These are phyloP conservation scores for Puntigrus tetrazona DNA, from an alignment of 2,113 vertebrate species.

Conservation along the genomic window DNA sequence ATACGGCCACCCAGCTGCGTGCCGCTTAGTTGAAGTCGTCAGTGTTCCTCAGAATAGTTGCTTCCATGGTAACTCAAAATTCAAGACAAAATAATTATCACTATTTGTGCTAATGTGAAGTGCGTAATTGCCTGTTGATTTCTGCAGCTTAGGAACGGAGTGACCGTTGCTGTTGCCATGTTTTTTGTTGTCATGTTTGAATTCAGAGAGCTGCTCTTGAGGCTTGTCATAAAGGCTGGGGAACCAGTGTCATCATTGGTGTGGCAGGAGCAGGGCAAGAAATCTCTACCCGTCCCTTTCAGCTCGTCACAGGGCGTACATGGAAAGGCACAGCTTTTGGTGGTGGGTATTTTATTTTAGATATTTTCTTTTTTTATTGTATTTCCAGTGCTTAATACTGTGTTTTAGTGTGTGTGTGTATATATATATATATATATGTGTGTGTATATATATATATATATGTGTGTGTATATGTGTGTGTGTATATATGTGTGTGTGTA, in stretches of 20 bases:
- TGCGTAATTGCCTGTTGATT: neutral
- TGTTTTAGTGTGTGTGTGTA: too few relatives aligned
- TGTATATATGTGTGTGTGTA: too few relatives aligned
- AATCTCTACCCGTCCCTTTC: slow-evolving; percentile 80
- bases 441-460: too few relatives aligned
- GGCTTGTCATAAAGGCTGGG: slow-evolving; percentile 81
- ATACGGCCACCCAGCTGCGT: neutral
- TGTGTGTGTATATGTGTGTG: too few relatives aligned
- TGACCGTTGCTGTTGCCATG: neutral
- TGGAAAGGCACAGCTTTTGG: slow-evolving; percentile 88
- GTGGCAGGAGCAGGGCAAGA: slow-evolving; percentile 77
- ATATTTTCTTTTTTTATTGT: too few relatives aligned
- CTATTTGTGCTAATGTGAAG: neutral
- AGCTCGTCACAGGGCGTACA: slow-evolving; percentile 82
- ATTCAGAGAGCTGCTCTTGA: slow-evolving; percentile 82
- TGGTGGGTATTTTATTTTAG: slow-evolving; percentile 69
- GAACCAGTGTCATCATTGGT: slow-evolving; percentile 83
- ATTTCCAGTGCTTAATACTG: neutral
- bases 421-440: neutral
- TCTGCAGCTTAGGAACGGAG: neutral
- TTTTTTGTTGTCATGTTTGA: slow-evolving; percentile 3
- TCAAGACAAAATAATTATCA: neutral
- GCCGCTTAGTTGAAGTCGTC: neutral
- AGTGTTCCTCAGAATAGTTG: neutral
- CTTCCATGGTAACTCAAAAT: neutral